Base-by-base conservation (phyloP, 1,140 invertebrate species). In the Cyclina sinensis region DNA sequence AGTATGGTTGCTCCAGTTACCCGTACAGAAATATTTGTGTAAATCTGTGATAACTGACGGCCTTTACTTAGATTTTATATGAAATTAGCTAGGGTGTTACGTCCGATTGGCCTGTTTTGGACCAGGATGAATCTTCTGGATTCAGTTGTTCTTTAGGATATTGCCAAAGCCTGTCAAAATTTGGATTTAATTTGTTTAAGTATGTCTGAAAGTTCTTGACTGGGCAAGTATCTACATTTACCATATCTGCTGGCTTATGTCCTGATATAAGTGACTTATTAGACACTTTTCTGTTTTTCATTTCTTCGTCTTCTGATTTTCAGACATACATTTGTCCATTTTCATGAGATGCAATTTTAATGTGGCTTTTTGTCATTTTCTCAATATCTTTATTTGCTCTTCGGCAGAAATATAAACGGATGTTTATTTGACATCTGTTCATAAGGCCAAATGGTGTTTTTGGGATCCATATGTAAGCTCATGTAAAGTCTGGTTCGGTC, bases 141-240 rank as follows among this genome's bases (percentile, higher is more conserved):
- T 21, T 35, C 32, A 32, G 74, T 16, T 11, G 5, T n/a, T 90
- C 81, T 18, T 35, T 59, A 4, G 89, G 89, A 16, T 86, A 30
- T 32, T 88, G 89, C 80, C 89, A 90, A 0, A 90, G 76, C 18
- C 74, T 18, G 24, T 86, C 51, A 48, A 57, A 86, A 2, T 51
- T 35, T 43, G 88, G 88, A 70, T 89, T 70, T 30, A 86, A 35
- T 74, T 82, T 85, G 2, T n/a, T 35, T 11, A 89, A 12, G 27
- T 89, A 89, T 32, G n/a, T 59, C 35, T 48, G 7, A 30, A 59
- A 89, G 1, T 37, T 79, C 2, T 27, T 48, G 0, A 89, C 83
- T 37, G 88, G 88, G 32, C 82, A 89, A 7, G 5, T 30, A 24
- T 54, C n/a, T 30, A 0, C 57, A 30, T 80, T 80, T 14, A 21